Evolutionary conservation across 2,797 vertebrate genomes (phyloP), one percentile per base, ranked within the genome.

Genomic region (Oreonectes daqikongensis): DNA sequence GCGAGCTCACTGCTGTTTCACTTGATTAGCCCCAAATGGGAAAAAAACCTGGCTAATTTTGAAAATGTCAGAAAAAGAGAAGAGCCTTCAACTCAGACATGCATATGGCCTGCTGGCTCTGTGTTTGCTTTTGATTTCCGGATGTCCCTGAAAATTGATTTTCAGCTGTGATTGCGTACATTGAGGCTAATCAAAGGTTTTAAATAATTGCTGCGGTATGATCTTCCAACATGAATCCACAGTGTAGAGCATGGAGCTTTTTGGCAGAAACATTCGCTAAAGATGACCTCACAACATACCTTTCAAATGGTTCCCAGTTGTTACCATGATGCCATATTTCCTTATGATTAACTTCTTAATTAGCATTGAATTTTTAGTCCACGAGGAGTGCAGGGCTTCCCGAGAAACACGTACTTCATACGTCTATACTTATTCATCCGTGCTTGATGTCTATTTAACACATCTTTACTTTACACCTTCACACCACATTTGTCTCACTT

Each of bases 81-180:
- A 68, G 40, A 67, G 78, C 86, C 89, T 61, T 77, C 61, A 75
- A 53, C 64, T 82, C 59, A 63, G 86, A 84, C 86, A 89, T 86
- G 88, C 91, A 86, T 85, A 87, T 86, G 87, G 89, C 89, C 87
- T 90, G 83, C 87, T 93, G 91, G 90, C 91, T 84, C 79, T 5
- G 72, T 53, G 81, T 83, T 84, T 50, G 81, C 80, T 88, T 79
- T 90, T 88, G 85, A 91, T 91, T 91, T 90, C 84, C 85, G 87
- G 87, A 92, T 92, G 88, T 91, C 90, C 89, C 87, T 92, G 89
- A 93, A 93, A 77, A 92, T 92, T 86, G 86, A 91, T 93, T 92
- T 92, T 90, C 85, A 89, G 89, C 89, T 86, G 87, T 91, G 89
- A 91, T 92, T 92, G 86, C 88, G 80, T 89, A 89, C 84, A 89